Base-by-base conservation (phyloP, 2,113 vertebrate genomes). In the Dunckerocampus dactyliophorus region DNA sequence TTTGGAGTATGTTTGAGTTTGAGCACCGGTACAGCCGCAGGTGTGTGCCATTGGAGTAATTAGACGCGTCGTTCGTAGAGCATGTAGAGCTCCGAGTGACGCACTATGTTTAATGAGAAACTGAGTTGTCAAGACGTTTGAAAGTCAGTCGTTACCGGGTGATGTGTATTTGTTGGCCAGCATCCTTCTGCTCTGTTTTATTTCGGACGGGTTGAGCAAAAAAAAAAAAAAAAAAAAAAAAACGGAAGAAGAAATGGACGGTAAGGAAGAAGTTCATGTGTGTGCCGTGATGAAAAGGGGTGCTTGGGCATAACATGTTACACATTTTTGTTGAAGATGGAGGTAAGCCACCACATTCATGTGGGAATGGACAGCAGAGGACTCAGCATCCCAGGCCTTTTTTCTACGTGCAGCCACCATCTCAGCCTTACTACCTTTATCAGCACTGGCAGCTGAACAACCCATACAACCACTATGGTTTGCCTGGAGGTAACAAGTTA, bases 331-430 rank as follows among this genome's bases (percentile, higher is more conserved):
- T 46, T 62, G 15, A 22, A 90, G 88, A 91, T 21, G 68, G 77
- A 81, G 61, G 59, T 65, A 82, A 82, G 68, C 62, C 76, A 60
- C 47, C 80, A 0, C 74, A 87, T 13, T 37, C 81, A 2, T 63
- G 75, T 58, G 85, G 82, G 51, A 22, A 24, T 17, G 89, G 83
- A 34, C 83, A 77, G 2, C 88, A 79, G 72, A 82, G 85, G 50
- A 34, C 50, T 46, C 81, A 65, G 0, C 88, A 88, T 45, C 49
- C 82, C 34, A 84, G 89, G 58, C 90, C 90, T 0, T 92, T 90
- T 61, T 92, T 90, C 83, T 91, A 89, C 20, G 88, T 92, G 47
- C 90, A 92, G 63, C 89, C 89, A 4, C 83, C 89, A 0, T 79
- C 87, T 64, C 90, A 91, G n/a, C 89, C 86, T 3, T 90, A 84